Evolutionary conservation across 2,797 vertebrate genomes (phyloP).

Genomic region (Leptodactylus fallax): DNA sequence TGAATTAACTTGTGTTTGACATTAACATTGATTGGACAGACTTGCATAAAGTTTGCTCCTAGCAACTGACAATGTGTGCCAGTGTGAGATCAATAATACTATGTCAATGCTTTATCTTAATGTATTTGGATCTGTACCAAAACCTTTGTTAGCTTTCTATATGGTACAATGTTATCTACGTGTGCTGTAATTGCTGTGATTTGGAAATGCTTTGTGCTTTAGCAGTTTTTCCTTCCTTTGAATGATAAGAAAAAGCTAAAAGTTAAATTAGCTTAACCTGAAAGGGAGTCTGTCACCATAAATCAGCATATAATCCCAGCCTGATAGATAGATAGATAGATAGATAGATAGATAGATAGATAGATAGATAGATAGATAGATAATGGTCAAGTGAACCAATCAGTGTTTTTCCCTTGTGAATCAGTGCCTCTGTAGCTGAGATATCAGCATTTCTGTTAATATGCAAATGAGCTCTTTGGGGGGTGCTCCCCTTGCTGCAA

Average conservation of each 20-base stretch:
- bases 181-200: not conserved
- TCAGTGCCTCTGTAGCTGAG: no score
- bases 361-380: no score
- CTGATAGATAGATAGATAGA: no score
- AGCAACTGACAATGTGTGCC: slow-evolving; percentile 27
- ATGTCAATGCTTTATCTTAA: slow-evolving; percentile 33
- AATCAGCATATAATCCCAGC: no score
- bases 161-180: slow-evolving; percentile 21
- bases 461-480: no score
- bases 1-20: slow-evolving; percentile 4
- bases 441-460: no score
- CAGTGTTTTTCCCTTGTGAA: no score
- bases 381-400: no score
- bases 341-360: no score
- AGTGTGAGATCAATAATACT: slow-evolving; percentile 28
- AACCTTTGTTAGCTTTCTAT: slow-evolving; percentile 11
- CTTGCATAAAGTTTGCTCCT: not conserved
- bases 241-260: not conserved
- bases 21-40: slow-evolving; percentile 31
- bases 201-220: not conserved
- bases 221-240: not conserved
- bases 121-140: slow-evolving; percentile 36
- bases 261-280: not conserved
- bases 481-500: no score
- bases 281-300: no score